Evolutionary conservation across 2,888 invertebrate species (phyloP).

Genomic region (Plagiodera versicolora): DNA sequence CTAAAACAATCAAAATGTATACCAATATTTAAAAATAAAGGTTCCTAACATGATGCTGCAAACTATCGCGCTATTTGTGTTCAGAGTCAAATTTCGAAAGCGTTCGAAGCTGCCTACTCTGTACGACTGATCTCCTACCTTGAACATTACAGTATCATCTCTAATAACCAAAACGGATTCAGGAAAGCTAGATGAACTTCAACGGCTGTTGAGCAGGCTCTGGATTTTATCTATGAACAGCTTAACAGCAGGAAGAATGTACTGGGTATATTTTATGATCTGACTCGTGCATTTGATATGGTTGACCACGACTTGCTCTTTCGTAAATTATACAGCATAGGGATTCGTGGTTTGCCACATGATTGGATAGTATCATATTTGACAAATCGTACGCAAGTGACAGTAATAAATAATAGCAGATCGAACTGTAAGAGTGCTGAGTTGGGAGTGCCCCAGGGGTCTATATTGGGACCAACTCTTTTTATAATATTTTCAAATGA

Average conservation of each 20-base stretch:
- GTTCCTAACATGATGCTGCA: slow-evolving; percentile 14
- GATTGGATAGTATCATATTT: slow-evolving; percentile 5
- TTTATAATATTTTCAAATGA: slow-evolving; percentile 7
- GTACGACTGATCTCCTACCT: slow-evolving; percentile 8
- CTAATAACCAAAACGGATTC: slow-evolving; percentile 9
- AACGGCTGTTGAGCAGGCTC: slow-evolving; percentile 10
- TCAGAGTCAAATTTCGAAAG: slow-evolving; percentile 15
- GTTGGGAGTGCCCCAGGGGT: slow-evolving; percentile 10
- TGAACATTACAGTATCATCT: slow-evolving; percentile 9
- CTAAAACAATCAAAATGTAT: slow-evolving; percentile 14
- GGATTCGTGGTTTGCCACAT: slow-evolving; percentile 8
- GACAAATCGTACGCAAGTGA: not conserved
- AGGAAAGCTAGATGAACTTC: slow-evolving; percentile 11
- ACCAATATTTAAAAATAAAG: slow-evolving; percentile 15
- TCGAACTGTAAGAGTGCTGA: slow-evolving; percentile 7
- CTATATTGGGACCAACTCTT: not conserved
- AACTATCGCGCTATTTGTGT: slow-evolving; percentile 14
- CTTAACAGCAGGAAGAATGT: slow-evolving; percentile 9
- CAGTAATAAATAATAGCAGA: slow-evolving; percentile 6
- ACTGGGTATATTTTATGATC: slow-evolving; percentile 10
- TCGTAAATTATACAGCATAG: slow-evolving; percentile 6
- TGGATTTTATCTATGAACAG: slow-evolving; percentile 11
- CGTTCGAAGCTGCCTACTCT: slow-evolving; percentile 13
- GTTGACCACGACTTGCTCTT: slow-evolving; percentile 6
- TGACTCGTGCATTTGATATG: slow-evolving; percentile 10